Evolutionary conservation across 2,797 vertebrate genomes (phyloP).

Genomic region (Sebastes glaucus): DNA sequence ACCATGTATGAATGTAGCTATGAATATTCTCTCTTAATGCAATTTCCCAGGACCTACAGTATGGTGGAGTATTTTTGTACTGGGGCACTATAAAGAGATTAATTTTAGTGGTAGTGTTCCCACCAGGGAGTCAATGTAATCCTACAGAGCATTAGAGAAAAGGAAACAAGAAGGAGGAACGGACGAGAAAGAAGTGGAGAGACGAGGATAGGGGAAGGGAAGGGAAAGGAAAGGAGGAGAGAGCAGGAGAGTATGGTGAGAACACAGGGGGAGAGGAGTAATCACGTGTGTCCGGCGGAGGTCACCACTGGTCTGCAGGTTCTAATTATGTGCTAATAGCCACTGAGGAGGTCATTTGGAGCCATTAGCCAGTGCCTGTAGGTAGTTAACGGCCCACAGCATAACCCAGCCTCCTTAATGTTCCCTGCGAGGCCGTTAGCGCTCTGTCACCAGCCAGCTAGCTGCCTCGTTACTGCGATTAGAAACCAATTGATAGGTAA

Average conservation of each 20-base stretch:
- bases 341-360: constrained; percentile 90
- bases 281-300: constrained; percentile 85
- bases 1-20: constrained; percentile 19
- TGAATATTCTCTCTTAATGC: constrained; percentile 47
- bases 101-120: constrained; percentile 65
- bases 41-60: constrained; percentile 46
- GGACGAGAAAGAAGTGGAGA: constrained; percentile 21
- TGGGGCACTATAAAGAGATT: constrained; percentile 68
- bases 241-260: constrained; percentile 36
- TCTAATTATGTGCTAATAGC: constrained; percentile 91
- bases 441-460: constrained; percentile 86
- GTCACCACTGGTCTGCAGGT: constrained; percentile 88
- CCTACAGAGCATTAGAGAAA: constrained; percentile 60
- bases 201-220: constrained; percentile 4
- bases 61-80: constrained; percentile 55
- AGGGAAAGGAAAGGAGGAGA: constrained; percentile 35
- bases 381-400: constrained; percentile 90
- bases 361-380: constrained; percentile 89
- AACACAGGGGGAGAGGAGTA: constrained; percentile 73
- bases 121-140: constrained; percentile 67
- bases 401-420: constrained; percentile 89
- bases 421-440: constrained; percentile 88
- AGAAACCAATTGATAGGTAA: constrained; percentile 91
- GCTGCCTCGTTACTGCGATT: constrained; percentile 88
- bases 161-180: constrained; percentile 40